Conservation (phyloP, 1,140 invertebrate genomes). For the Zaprionus lachaisei region DNA sequence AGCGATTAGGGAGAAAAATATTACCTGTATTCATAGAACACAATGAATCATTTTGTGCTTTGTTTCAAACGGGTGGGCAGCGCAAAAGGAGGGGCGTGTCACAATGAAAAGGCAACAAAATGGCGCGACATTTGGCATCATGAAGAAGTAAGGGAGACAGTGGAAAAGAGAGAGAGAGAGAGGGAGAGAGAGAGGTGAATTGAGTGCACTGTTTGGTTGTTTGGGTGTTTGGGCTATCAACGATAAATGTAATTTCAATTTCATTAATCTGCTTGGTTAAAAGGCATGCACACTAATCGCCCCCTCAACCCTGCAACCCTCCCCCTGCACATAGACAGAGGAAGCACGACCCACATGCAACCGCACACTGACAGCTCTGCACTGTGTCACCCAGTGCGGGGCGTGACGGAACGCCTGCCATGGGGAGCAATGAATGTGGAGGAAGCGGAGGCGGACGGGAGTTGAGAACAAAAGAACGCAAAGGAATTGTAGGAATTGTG, state of each 20-base stretch:
- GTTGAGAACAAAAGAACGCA: conserved; percentile 43
- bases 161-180: not conserved
- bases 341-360: not conserved
- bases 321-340: not conserved
- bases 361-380: conserved; percentile 11
- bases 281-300: conserved; percentile 29
- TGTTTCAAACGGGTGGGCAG: conserved; percentile 32
- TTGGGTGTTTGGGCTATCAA: conserved; percentile 38
- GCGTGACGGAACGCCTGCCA: not conserved
- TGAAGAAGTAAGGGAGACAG: not conserved
- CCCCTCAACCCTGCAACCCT: not conserved
- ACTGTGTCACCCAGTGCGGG: conserved; percentile 12
- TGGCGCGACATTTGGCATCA: conserved; percentile 12
- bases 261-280: conserved; percentile 53
- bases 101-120: conserved; percentile 22
- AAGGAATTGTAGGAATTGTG: conserved; percentile 42
- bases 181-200: not conserved
- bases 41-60: conserved; percentile 63
- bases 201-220: conserved; percentile 24
- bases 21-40: conserved; percentile 56
- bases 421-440: not conserved
- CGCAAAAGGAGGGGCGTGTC: not conserved
- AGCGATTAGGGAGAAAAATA: conserved; percentile 28
- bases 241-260: conserved; percentile 61
- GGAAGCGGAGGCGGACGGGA: not conserved